Base-by-base conservation (phyloP, 1,140 invertebrate species). In the Aculops lycopersici region DNA sequence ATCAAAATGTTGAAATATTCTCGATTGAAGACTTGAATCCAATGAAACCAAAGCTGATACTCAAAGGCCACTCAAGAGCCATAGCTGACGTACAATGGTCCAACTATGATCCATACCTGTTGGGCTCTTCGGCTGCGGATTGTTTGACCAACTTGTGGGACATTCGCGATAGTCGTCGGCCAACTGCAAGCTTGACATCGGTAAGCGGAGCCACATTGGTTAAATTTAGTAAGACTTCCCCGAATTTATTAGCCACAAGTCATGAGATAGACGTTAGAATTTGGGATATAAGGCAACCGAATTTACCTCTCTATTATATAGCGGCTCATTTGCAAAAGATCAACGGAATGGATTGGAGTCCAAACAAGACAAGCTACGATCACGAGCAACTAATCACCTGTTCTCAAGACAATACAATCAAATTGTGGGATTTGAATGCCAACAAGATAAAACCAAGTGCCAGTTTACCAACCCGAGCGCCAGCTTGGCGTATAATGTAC, bases 71-170 rank as follows among this genome's bases (percentile, higher is more conserved):
- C 51, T 80, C 78, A 0, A 58, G 81, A 47, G 73, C 76, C 5
- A 73, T 92, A 8, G 56, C 53, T 51, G 81, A 86, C 54, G 64
- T 90, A 37, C 78, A 88, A 55, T 94, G 84, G 75, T 79, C 84
- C 51, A 66, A 70, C 43, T 72, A 72, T 54, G 72, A 86, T 53
- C 69, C 75, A n/a, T 74, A 81, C 54, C 56, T 81, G 14, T 60
- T 92, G 44, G 80, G 80, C 12, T 80, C 79, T 21, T 84, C 79
- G 52, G 86, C 81, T 17, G 77, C 81, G 24, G 83, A 94, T 54
- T 80, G 77, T 36, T 88, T 74, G 51, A 80, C 81, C 40, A 71
- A 84, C 54, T 64, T 92, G 35, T 90, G 83, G 83, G 83, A 90
- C 53, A 62, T 84, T 8, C 17, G 43, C 20, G 43, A 43, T n/a